These are phyloP conservation scores for Hydrozoanthus tunicans DNA, from an alignment of 64 coral and sea anemone genomes.

Conservation along the genomic window DNA sequence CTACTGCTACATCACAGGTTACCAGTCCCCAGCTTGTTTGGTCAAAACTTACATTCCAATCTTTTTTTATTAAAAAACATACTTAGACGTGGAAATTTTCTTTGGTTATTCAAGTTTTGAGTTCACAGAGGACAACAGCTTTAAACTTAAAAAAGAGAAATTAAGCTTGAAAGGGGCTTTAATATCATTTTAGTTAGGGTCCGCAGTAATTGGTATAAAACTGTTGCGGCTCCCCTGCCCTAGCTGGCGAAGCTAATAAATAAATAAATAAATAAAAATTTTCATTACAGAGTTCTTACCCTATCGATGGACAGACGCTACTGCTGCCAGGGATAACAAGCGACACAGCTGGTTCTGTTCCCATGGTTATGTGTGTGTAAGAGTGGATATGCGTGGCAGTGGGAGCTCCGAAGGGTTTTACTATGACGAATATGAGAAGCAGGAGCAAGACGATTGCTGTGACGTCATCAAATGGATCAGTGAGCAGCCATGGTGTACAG, in stretches of 20 bases:
- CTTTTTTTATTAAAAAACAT: too few species aligned
- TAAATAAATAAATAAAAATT: neutral
- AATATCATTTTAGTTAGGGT: too few species aligned
- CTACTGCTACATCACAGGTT: too few species aligned
- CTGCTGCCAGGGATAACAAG: constrained; percentile 58
- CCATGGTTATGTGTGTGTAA: constrained; percentile 79
- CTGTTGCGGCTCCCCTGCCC: too few species aligned
- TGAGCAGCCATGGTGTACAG: constrained; percentile 72
- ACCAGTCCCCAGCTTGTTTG: too few species aligned
- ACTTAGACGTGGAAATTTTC: too few species aligned
- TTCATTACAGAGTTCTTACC: constrained; percentile 66
- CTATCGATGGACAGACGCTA: constrained; percentile 72
- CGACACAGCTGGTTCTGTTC: constrained; percentile 64
- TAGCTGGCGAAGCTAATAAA: too few species aligned
- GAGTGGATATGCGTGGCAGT: constrained; percentile 80
- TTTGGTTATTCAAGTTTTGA: neutral
- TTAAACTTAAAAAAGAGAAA: too few species aligned
- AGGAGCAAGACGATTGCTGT: constrained; percentile 86
- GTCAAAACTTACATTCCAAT: too few species aligned
- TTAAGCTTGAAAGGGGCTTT: neutral
- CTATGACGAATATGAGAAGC: constrained; percentile 82
- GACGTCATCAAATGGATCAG: constrained; percentile 88
- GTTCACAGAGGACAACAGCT: too few species aligned
- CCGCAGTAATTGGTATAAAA: too few species aligned
- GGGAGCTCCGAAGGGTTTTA: constrained; percentile 82